Conservation (phyloP, 2,888 invertebrate species). For the Coleophora flavipennella region DNA sequence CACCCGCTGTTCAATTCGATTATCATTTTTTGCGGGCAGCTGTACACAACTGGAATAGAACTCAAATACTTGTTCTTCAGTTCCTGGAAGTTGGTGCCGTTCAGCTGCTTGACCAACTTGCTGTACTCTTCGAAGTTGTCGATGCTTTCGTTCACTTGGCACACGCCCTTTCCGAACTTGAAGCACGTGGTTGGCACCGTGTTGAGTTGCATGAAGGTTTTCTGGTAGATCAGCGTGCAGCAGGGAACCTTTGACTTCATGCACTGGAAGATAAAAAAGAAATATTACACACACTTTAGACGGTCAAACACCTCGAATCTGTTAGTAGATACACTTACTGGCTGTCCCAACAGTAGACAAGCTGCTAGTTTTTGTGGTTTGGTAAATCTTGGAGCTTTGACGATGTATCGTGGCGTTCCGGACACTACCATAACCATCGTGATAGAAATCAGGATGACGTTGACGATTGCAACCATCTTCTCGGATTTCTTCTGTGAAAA, state of each 20-base stretch:
- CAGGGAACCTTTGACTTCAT: not conserved
- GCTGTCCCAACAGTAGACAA: not conserved
- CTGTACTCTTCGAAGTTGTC: not conserved
- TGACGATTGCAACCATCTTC: not conserved
- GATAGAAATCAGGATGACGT: not conserved
- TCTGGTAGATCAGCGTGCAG: conserved; percentile 1
- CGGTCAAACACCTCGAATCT: not conserved
- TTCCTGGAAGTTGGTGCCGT: conserved; percentile 1
- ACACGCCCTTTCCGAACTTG: no score
- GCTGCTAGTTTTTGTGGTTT: not conserved
- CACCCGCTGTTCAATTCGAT: not conserved
- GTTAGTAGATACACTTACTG: conserved; percentile 1
- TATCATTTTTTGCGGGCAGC: not conserved
- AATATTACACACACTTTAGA: not conserved
- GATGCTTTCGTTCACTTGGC: conserved; percentile 1
- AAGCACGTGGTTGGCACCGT: conserved; percentile 1
- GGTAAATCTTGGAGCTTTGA: not conserved
- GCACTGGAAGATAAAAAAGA: no score
- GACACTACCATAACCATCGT: no score
- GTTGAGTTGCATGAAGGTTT: not conserved
- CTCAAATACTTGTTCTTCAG: conserved; percentile 1
- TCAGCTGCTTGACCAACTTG: not conserved
- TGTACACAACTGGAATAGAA: not conserved
- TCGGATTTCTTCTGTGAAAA: not conserved
- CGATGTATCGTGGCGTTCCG: not conserved